phyloP scores from a whole-genome alignment of 2,113 vertebrate genomes.

The Ranitomeya imitator region DNA sequence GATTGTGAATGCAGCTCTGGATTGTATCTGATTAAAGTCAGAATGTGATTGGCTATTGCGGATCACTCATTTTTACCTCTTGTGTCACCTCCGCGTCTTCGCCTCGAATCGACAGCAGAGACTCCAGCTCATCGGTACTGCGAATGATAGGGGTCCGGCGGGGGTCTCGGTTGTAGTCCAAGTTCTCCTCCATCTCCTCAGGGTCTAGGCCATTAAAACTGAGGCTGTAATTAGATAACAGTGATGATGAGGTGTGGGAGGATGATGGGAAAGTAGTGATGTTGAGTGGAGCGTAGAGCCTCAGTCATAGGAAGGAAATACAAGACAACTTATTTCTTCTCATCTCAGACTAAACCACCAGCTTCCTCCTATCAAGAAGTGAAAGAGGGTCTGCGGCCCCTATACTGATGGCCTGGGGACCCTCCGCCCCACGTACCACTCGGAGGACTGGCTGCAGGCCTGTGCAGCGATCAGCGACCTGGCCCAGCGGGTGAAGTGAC shows the following conservation, averaged over 20 bases:
- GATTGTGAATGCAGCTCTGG: not conserved
- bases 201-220: conserved; percentile 56
- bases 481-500: not conserved
- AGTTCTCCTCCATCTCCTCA: not conserved
- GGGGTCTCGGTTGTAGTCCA: conserved; percentile 57
- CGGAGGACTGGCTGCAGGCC: not conserved
- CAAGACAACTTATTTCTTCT: not conserved
- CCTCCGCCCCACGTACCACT: not conserved
- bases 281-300: not conserved
- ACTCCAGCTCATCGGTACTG: conserved; percentile 68
- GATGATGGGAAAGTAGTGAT: not conserved
- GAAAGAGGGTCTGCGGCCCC: not conserved
- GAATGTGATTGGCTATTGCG: not conserved
- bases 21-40: not conserved
- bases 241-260: not conserved
- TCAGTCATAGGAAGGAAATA: not conserved
- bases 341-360: conserved; percentile 17
- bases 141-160: conserved; percentile 61
- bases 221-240: conserved; percentile 1
- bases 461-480: not conserved
- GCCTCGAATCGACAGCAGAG: conserved; percentile 60
- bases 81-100: conserved; percentile 50
- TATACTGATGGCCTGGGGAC: too few species aligned
- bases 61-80: conserved; percentile 5
- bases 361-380: conserved; percentile 25